phyloP scores from a whole-genome alignment of 2,797 vertebrate species.

The Triplophysa bombifrons region DNA sequence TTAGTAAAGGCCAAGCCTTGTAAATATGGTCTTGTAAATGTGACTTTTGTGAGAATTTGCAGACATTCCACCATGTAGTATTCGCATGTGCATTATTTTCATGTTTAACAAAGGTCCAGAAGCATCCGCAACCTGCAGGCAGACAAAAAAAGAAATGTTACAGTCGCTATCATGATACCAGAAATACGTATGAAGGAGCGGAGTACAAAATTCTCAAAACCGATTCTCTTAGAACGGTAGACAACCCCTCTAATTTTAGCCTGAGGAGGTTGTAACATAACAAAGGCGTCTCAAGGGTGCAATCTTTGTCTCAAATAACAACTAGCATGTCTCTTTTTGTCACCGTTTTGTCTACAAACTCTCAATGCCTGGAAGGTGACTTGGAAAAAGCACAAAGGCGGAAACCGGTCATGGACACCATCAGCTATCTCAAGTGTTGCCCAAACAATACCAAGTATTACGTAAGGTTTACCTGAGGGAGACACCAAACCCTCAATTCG shows the following conservation, averaged over 20 bases:
- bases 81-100: slow-evolving; percentile 1
- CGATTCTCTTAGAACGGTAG: not conserved
- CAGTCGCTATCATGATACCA: not conserved
- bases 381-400: slow-evolving; percentile 44
- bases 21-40: not conserved
- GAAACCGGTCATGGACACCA: slow-evolving; percentile 22
- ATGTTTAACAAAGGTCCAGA: slow-evolving; percentile 29
- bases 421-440: slow-evolving; percentile 22
- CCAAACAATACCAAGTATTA: not conserved
- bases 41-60: not conserved
- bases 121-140: slow-evolving; percentile 37
- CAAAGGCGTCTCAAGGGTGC: slow-evolving; percentile 40
- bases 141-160: not conserved
- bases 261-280: slow-evolving; percentile 46
- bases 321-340: slow-evolving; percentile 54
- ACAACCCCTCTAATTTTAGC: slow-evolving; percentile 35
- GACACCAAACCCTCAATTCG: slow-evolving; percentile 56
- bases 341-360: slow-evolving; percentile 52
- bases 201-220: not conserved
- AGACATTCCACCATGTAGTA: slow-evolving; percentile 1
- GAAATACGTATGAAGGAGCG: slow-evolving; percentile 59
- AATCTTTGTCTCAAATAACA: slow-evolving; percentile 54
- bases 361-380: slow-evolving; percentile 17
- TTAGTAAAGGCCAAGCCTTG: slow-evolving; percentile 6
- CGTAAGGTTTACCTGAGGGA: slow-evolving; percentile 39